Conservation (phyloP, 2,113 vertebrate genomes). For the Castor canadensis region DNA sequence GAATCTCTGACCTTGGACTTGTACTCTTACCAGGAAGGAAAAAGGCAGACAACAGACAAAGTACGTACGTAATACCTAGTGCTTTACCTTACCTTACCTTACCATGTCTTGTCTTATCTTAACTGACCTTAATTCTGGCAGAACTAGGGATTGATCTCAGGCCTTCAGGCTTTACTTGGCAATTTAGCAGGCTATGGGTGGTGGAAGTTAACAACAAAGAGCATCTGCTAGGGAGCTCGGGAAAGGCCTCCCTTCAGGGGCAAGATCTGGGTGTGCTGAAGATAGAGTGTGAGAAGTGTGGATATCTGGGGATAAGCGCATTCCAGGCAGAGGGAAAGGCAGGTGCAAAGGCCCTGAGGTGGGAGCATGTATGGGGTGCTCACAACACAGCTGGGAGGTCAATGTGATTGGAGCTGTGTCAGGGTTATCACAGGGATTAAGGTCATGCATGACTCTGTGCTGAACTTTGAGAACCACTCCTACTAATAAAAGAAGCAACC, state of each 20-base stretch:
- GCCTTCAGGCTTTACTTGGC: too few species aligned
- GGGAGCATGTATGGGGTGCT: accelerated
- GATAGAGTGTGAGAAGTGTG: not conserved
- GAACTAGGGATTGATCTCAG: too few species aligned
- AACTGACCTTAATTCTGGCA: too few species aligned
- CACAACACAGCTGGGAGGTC: not conserved
- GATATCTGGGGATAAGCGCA: not conserved
- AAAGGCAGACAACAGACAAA: not conserved
- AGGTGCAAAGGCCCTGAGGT: not conserved
- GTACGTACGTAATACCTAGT: too few species aligned
- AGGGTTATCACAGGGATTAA: too few species aligned
- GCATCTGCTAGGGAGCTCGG: not conserved
- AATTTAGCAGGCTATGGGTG: not conserved
- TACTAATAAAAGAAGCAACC: too few species aligned
- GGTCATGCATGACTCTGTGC: too few species aligned
- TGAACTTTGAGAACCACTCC: too few species aligned
- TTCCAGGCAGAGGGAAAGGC: not conserved
- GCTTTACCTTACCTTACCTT: too few species aligned
- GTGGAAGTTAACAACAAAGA: not conserved
- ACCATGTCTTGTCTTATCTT: too few species aligned
- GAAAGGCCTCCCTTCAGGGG: not conserved
- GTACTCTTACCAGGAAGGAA: not conserved
- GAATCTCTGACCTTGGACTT: not conserved
- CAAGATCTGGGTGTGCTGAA: not conserved
- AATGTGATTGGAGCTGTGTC: not conserved